Evolutionary conservation across 2,888 invertebrate species (phyloP).

Genomic region (Aplocera efformata): DNA sequence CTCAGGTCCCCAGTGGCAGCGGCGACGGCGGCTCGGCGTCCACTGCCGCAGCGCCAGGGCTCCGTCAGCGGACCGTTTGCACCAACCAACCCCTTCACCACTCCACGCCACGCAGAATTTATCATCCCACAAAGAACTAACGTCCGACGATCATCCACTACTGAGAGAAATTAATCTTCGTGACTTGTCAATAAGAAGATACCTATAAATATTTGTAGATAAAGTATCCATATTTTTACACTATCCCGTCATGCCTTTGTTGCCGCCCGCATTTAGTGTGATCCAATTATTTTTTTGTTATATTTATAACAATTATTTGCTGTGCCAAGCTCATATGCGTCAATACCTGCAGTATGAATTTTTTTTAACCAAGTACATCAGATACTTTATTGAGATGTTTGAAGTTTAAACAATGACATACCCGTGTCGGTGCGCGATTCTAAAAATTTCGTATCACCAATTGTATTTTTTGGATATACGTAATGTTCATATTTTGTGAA

Average conservation of each 20-base stretch:
- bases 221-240: constrained; percentile 1
- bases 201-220: background rate
- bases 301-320: no score
- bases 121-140: constrained; percentile 69
- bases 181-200: background rate
- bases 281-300: no score
- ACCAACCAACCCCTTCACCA: constrained; percentile 61
- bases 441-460: no score
- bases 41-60: constrained; percentile 46
- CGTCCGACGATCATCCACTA: constrained; percentile 54
- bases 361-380: no score
- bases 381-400: no score
- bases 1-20: constrained; percentile 7
- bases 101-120: constrained; percentile 66
- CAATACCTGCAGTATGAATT: no score
- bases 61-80: constrained; percentile 55
- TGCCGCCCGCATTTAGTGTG: no score
- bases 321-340: no score
- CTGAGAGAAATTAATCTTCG: constrained; percentile 40
- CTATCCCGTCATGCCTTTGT: background rate
- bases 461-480: no score
- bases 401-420: no score
- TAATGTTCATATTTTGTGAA: no score
- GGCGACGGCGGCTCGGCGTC: constrained; percentile 16
- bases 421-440: no score